These are phyloP conservation scores for Lysiphlebus fabarum DNA, from an alignment of 1,140 invertebrate genomes.

Conservation along the genomic window DNA sequence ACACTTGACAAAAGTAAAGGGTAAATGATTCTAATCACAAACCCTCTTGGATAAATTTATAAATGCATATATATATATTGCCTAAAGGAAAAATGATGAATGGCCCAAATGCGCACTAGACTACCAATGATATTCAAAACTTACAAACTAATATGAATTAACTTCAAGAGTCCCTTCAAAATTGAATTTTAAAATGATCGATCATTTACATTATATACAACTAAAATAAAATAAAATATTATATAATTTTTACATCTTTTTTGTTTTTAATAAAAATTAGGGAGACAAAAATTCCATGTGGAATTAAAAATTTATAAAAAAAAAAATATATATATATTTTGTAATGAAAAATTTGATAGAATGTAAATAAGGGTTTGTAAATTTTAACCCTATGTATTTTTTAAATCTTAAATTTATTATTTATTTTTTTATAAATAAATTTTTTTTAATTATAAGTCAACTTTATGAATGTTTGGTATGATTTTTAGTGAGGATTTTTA, in stretches of 20 bases:
- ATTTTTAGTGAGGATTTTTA: conserved; percentile 8
- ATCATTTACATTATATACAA: conserved; percentile 21
- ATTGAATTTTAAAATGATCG: conserved; percentile 41
- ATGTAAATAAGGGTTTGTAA: background rate
- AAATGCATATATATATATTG: conserved; percentile 13
- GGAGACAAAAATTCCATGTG: too few relatives aligned
- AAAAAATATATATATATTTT: too few relatives aligned
- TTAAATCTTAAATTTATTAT: background rate
- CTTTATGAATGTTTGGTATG: background rate
- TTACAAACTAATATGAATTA: background rate
- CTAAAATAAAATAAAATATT: too few relatives aligned
- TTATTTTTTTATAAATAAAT: background rate
- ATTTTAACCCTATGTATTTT: background rate
- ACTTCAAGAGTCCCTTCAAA: conserved; percentile 28
- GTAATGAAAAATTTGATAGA: too few relatives aligned
- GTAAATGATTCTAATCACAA: conserved; percentile 50
- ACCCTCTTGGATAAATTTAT: conserved; percentile 30
- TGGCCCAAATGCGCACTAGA: conserved; percentile 38
- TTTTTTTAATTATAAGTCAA: background rate
- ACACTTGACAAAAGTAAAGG: conserved; percentile 42
- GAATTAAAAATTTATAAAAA: too few relatives aligned
- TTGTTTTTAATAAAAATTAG: too few relatives aligned
- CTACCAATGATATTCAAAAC: conserved; percentile 33
- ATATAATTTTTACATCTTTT: too few relatives aligned
- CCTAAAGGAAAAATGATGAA: conserved; percentile 39